These are phyloP conservation scores for Passer montanus DNA, from an alignment of 2,113 vertebrate species.

Conservation along the genomic window DNA sequence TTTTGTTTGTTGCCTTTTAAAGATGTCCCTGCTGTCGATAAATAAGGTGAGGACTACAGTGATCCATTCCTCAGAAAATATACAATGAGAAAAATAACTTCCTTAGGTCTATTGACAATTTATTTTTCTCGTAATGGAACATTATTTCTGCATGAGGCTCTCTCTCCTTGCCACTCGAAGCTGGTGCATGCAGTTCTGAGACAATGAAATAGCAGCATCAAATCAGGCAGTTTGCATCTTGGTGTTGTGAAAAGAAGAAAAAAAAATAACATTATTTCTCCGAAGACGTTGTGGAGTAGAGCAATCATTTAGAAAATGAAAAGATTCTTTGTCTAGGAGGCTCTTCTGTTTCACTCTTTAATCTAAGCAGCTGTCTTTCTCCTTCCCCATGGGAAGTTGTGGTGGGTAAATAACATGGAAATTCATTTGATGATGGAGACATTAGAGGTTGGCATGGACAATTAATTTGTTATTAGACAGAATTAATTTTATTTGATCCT, in stretches of 20 bases:
- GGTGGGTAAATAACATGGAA: constrained; percentile 65
- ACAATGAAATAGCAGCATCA: neutral
- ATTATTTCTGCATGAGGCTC: constrained; percentile 10
- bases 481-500: constrained; percentile 69
- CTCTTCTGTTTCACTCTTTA: constrained; percentile 46
- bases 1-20: constrained; percentile 15
- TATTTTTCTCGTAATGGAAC: neutral
- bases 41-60: neutral
- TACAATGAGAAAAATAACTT: neutral
- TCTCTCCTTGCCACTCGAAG: neutral
- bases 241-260: constrained; percentile 6
- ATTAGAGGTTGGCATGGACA: constrained; percentile 66
- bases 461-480: constrained; percentile 71
- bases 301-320: constrained; percentile 55
- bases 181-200: neutral
- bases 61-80: constrained; percentile 9
- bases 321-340: constrained; percentile 52
- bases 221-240: constrained; percentile 1
- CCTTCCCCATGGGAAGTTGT: constrained; percentile 52
- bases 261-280: constrained; percentile 3
- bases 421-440: constrained; percentile 65
- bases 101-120: constrained; percentile 9
- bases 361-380: constrained; percentile 55
- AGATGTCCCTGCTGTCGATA: neutral
- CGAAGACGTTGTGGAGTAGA: neutral